Evolutionary conservation across 2,797 vertebrate species (phyloP), one percentile per base, ranked within the genome.

Genomic region (Centroberyx gerrardi): DNA sequence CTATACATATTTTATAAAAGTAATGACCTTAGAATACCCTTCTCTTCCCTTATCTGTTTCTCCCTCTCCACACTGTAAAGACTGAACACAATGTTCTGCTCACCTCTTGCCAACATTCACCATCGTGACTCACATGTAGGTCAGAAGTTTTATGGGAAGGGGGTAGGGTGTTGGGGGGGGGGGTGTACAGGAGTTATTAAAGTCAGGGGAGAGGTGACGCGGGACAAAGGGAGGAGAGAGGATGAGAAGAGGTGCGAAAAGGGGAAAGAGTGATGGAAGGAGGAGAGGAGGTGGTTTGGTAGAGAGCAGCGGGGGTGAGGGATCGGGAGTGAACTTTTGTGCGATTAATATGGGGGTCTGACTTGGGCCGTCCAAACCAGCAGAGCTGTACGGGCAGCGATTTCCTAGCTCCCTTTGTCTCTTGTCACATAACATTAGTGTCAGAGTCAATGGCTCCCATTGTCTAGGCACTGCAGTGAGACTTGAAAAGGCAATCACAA

Each of bases 141-240:
- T 81, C 79, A 88, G 1, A 0, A 27, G 76, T 77, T 87, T 82
- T 78, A 78, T 31, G 53, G 83, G 65, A 84, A 80, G 18, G 18
- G 51, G 29, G 48, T n/a, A 28, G 22, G 49, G 10, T 27, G 46
- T 60, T 36, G 13, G 5, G 73, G 67, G 83, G 71, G 62, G 64
- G 14, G 29, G 22, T 13, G 4, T 33, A 63, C 29, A 42, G 15
- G 13, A n/a, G 12, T 4, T 28, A 27, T 55, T 28, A 36, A 36
- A 56, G 5, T 6, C 46, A 68, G 38, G 54, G 31, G 54, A 74
- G 52, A 72, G 58, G 44, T 65, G 22, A 27, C 1, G 8, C 42
- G 15, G 40, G 58, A 40, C 61, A 31, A 46, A 18, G 5, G n/a
- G 2, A 28, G 14, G 17, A 5, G 6, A 62, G 27, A 62, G 46